Conservation (phyloP, 2,888 invertebrate genomes). For the Argyresthia goedartella region DNA sequence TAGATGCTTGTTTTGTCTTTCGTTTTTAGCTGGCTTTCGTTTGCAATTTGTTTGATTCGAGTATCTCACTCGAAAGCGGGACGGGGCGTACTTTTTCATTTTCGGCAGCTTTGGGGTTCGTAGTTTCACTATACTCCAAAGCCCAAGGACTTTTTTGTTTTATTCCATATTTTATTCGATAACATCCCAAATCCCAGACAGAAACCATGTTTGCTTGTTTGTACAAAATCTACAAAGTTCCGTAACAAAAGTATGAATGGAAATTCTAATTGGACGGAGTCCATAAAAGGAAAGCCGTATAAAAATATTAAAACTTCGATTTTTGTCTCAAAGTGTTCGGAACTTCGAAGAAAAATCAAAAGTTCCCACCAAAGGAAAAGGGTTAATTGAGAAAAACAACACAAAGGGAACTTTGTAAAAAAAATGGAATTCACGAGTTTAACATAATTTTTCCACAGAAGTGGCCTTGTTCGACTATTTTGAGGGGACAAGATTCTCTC, state of each 20-base stretch:
- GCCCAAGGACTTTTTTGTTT: background rate
- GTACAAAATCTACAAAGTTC: background rate
- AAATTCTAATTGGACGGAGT: too few relatives aligned
- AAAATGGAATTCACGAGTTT: slow-evolving; percentile 6
- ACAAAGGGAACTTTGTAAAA: slow-evolving; percentile 2
- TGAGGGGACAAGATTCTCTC: slow-evolving; percentile 19
- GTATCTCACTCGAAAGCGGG: slow-evolving; percentile 5
- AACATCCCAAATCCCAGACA: background rate
- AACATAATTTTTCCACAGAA: slow-evolving; percentile 7
- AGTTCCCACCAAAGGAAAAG: slow-evolving; percentile 14
- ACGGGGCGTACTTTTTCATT: background rate
- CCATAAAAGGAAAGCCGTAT: background rate
- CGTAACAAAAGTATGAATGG: too few relatives aligned
- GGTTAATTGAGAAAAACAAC: slow-evolving; percentile 6
- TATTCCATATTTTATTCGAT: background rate
- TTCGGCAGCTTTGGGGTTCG: slow-evolving; percentile 1
- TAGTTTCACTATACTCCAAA: background rate
- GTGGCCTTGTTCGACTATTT: slow-evolving; percentile 10
- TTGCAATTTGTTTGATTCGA: slow-evolving; percentile 4
- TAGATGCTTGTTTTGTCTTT: slow-evolving; percentile 4
- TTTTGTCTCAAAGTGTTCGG: slow-evolving; percentile 8
- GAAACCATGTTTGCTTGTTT: background rate
- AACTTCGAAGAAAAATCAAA: slow-evolving; percentile 20
- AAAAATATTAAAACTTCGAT: slow-evolving; percentile 1
- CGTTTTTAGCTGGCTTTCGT: background rate